These are phyloP conservation scores for Cricetomys ansorgei DNA, from an alignment of 2,113 vertebrate genomes.

Conservation along the genomic window DNA sequence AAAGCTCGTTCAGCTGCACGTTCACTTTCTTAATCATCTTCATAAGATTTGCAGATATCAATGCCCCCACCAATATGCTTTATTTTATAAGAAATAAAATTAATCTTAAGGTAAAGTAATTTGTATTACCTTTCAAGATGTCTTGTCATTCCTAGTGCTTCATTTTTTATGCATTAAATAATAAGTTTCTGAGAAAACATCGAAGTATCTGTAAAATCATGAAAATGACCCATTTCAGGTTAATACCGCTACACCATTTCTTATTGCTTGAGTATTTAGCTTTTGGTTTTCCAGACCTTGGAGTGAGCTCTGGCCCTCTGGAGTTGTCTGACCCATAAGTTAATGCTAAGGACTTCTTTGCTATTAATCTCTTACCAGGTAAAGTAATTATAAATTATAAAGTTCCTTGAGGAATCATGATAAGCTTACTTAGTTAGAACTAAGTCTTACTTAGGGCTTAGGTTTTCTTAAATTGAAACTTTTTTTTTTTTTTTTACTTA, in stretches of 20 bases:
- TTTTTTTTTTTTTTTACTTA: constrained; percentile 51
- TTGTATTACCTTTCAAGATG: constrained; percentile 9
- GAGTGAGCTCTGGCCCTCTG: neutral
- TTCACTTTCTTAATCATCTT: neutral
- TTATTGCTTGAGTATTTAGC: constrained; percentile 44
- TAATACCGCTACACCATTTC: neutral
- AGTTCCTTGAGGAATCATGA: neutral
- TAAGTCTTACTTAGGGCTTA: constrained; percentile 7
- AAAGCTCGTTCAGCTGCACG: neutral
- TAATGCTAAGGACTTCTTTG: constrained; percentile 19
- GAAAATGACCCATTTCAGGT: constrained; percentile 21
- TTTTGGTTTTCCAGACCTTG: constrained; percentile 8
- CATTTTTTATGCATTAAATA: constrained; percentile 66
- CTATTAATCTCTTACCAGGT: constrained; percentile 27
- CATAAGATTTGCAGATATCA: neutral
- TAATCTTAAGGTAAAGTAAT: constrained; percentile 24
- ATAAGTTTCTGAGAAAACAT: constrained; percentile 29
- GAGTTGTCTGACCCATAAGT: constrained; percentile 55
- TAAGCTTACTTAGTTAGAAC: constrained; percentile 11
- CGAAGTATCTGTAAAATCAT: constrained; percentile 57
- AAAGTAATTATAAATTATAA: constrained; percentile 55
- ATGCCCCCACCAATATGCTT: neutral
- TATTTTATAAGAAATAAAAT: constrained; percentile 44
- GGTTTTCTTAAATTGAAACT: constrained; percentile 41
- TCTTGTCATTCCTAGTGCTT: constrained; percentile 47